A percentile compares a stretch with the other conserved stretches of the same genome.
phyloP scores from a whole-genome alignment of 2,797 vertebrate genomes.

The Acanthis flammea region DNA sequence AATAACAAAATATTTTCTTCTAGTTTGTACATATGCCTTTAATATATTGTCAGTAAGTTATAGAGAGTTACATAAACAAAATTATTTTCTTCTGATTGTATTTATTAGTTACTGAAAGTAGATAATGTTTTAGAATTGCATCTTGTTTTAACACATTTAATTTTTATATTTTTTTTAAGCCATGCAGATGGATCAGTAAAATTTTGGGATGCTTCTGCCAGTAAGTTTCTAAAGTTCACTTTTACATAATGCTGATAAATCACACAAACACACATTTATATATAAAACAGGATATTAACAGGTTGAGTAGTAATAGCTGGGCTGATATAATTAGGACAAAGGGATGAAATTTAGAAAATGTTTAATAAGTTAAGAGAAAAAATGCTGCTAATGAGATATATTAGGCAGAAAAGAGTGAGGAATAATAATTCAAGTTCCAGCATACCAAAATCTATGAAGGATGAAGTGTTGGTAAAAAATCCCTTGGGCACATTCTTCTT shows the following conservation, averaged over 20 bases:
- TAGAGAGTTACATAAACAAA: background rate
- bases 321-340: background rate
- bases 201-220: conserved; percentile 98
- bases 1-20: background rate
- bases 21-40: background rate
- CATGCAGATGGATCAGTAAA: conserved; percentile 98
- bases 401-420: background rate
- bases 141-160: conserved; percentile 57
- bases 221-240: conserved; percentile 81
- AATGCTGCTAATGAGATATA: background rate
- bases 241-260: conserved; percentile 1
- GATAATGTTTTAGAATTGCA: conserved; percentile 17
- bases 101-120: background rate
- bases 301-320: background rate
- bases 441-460: background rate
- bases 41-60: background rate
- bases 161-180: conserved; percentile 76
- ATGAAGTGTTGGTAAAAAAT: background rate
- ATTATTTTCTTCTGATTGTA: background rate
- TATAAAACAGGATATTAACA: background rate
- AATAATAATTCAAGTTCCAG: background rate
- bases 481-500: background rate
- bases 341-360: background rate
- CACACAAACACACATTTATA: background rate
- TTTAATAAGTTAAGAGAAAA: background rate